phyloP scores from a whole-genome alignment of 2,113 vertebrate species.

The human (Homo sapiens) region DNA sequence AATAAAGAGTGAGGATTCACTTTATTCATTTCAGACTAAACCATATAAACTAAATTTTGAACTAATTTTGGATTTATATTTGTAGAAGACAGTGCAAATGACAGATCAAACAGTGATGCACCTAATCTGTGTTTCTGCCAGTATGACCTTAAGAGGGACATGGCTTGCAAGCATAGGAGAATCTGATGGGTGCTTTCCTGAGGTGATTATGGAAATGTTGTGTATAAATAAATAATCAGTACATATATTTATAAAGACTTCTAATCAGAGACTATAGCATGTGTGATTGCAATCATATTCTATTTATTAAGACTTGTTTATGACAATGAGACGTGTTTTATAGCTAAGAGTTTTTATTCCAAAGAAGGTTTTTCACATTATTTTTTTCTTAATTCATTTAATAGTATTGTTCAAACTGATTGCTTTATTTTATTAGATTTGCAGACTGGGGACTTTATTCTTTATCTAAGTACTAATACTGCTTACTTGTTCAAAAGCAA shows the following conservation, averaged over 20 bases:
- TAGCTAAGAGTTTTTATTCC: not conserved
- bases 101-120: not conserved
- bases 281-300: not conserved
- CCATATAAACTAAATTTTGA: not conserved
- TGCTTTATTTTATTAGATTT: not conserved
- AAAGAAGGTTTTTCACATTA: not conserved
- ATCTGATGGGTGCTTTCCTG: not conserved
- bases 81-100: not conserved
- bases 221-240: not conserved
- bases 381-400: not conserved
- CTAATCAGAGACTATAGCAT: not conserved
- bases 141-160: not conserved
- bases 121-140: not conserved
- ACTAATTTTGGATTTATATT: not conserved
- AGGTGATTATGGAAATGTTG: not conserved
- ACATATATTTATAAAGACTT: not conserved
- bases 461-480: not conserved
- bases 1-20: not conserved
- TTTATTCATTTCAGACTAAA: not conserved
- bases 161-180: not conserved
- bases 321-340: not conserved
- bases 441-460: not conserved
- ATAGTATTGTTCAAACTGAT: not conserved
- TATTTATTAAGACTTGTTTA: not conserved
- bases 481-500: not conserved